Evolutionary conservation across 2,113 vertebrate species (phyloP), one percentile per base, ranked within the genome.

Genomic region (Hippocampus guttulatus): DNA sequence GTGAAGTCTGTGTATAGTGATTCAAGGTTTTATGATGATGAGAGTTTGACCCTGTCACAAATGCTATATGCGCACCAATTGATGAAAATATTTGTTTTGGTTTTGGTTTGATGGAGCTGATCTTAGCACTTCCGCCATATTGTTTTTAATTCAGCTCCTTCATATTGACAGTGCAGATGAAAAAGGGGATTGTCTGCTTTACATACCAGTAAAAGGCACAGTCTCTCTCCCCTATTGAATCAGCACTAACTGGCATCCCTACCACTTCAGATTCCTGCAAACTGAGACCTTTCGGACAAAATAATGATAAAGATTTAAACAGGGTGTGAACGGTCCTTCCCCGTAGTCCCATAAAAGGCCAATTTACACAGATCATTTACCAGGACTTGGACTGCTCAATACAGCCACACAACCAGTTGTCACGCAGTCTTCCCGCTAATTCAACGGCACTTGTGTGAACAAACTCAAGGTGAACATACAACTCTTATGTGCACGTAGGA

Each of bases 361-460:
- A 40, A 27, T 63, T 63, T 63, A 63, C 33, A 41, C 61, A 63
- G 61, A 63, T 63, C 61, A 63, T 63, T 63, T 63, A 63, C 61
- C 33, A 63, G 61, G 9, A 14, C 33, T 38, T 40, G 3, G 33
- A 63, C 61, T 63, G 61, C 33, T 20, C 33, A 20, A 40, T 40
- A 40, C 18, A 63, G 61, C 61, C 33, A 18, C 8, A 41, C 8
- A 41, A n/a, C 18, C 20, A 63, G 61, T 33, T 40, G 55, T 58
- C 55, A 58, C 9, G 20, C 55, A 58, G 30, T 40, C 61, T 63
- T 30, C 61, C 18, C 20, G 61, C 60, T 18, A 61, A 33, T 61
- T 33, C 58, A 15, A 30, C 57, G 16, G 57, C 23, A 18, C 3
- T 7, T 15, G n/a, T 58, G 55, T 58, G 55, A n/a, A 21, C 6